A percentile compares a stretch with the other conserved stretches of the same genome.
These are phyloP conservation scores for Drosophila glabriapex DNA, from an alignment of 2,888 invertebrate genomes.

Conservation along the genomic window DNA sequence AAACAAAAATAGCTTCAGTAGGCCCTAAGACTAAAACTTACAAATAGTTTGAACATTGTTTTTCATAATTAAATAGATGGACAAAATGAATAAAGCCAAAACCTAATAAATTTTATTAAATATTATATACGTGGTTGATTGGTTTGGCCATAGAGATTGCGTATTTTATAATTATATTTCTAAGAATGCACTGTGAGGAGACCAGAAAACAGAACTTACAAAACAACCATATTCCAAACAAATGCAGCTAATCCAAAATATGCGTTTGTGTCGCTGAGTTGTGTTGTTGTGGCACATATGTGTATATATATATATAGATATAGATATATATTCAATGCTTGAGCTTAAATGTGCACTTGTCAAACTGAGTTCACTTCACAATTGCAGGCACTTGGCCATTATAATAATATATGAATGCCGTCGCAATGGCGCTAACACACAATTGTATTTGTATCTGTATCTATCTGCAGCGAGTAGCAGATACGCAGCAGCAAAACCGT, in stretches of 20 bases:
- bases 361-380: conserved; percentile 42
- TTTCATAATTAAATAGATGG: neutral
- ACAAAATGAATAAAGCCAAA: neutral
- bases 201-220: conserved; percentile 72
- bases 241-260: conserved; percentile 56
- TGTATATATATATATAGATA: neutral
- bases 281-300: conserved; percentile 1
- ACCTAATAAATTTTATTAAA: no score
- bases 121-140: neutral
- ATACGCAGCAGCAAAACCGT: conserved; percentile 41
- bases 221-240: conserved; percentile 81
- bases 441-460: conserved; percentile 42
- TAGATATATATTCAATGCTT: conserved; percentile 34
- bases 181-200: conserved; percentile 2
- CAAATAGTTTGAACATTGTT: neutral
- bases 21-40: neutral
- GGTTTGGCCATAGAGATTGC: neutral
- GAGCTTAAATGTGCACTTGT: conserved; percentile 20
- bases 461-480: conserved; percentile 35
- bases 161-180: conserved; percentile 1
- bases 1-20: neutral
- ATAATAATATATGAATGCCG: conserved; percentile 32
- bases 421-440: conserved; percentile 18
- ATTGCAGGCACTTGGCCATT: conserved; percentile 52
- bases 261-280: neutral